Conservation (phyloP, 2,113 vertebrate genomes). For the Chionomys nivalis region DNA sequence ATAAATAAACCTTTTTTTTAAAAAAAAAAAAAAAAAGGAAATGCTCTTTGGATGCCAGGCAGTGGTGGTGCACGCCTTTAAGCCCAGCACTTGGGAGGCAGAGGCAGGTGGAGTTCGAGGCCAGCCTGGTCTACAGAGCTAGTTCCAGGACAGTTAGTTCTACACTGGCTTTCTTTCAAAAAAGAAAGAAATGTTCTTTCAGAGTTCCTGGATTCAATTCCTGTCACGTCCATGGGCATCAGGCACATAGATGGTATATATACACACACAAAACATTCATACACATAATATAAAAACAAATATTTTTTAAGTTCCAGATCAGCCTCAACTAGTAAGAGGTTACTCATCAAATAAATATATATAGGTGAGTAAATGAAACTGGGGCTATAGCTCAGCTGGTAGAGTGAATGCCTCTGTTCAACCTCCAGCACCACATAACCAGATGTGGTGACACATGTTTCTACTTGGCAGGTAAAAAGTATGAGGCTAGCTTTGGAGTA, state of each 20-base stretch:
- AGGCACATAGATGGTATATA: not conserved
- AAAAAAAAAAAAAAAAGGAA: too few species aligned
- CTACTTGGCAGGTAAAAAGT: not conserved
- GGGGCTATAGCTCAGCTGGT: not conserved
- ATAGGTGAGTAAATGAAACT: not conserved
- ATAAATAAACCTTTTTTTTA: too few species aligned
- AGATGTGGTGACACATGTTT: too few species aligned
- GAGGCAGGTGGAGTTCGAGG: too few species aligned
- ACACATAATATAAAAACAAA: not conserved
- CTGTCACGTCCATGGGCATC: not conserved
- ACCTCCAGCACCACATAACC: not conserved
- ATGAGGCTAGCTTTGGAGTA: not conserved
- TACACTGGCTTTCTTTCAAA: too few species aligned
- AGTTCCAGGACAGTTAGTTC: too few species aligned
- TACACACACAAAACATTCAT: not conserved
- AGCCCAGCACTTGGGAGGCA: too few species aligned
- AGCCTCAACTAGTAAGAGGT: not conserved
- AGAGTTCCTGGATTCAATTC: not conserved
- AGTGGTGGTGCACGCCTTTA: too few species aligned
- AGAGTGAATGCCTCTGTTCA: not conserved
- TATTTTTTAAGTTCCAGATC: not conserved
- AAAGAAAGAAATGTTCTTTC: not conserved
- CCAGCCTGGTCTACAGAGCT: too few species aligned
- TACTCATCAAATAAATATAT: not conserved
- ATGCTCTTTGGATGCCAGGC: too few species aligned